Percentiles rank a stretch among this genome's conserved stretches.
phyloP scores from a whole-genome alignment of 2,113 vertebrate genomes.

The Empidonax traillii region DNA sequence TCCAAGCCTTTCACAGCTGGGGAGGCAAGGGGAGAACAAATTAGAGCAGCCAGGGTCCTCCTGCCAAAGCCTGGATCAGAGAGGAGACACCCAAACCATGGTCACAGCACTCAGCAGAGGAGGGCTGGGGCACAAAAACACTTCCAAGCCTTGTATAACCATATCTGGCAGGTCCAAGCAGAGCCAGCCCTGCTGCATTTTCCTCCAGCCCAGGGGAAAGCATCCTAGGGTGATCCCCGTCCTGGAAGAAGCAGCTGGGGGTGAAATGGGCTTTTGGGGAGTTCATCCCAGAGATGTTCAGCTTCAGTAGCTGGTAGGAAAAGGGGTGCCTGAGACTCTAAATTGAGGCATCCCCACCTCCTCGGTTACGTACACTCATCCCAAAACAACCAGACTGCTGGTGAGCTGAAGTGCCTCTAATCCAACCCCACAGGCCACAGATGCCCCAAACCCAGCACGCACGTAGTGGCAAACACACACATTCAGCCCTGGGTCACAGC shows the following conservation, averaged over 20 bases:
- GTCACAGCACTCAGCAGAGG: neutral
- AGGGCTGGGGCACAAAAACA: neutral
- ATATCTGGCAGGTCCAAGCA: neutral
- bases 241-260: neutral
- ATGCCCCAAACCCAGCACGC: fast-evolving
- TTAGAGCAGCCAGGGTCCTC: neutral
- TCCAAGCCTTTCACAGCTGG: constrained; percentile 82
- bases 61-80: neutral
- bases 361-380: neutral
- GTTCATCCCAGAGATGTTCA: neutral
- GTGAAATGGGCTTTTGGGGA: neutral
- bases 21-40: neutral
- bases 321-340: neutral
- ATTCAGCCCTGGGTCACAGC: fast-evolving
- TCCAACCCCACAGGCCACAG: neutral
- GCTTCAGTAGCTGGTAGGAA: neutral
- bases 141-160: neutral
- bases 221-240: neutral
- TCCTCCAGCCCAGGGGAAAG: neutral
- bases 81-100: neutral
- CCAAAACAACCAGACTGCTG: neutral
- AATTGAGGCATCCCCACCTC: neutral
- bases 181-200: neutral
- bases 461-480: fast-evolving
- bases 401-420: neutral